Evolutionary conservation across 1,140 invertebrate species (phyloP), one percentile per base, ranked within the genome.

Genomic region (Sinonovacula constricta): DNA sequence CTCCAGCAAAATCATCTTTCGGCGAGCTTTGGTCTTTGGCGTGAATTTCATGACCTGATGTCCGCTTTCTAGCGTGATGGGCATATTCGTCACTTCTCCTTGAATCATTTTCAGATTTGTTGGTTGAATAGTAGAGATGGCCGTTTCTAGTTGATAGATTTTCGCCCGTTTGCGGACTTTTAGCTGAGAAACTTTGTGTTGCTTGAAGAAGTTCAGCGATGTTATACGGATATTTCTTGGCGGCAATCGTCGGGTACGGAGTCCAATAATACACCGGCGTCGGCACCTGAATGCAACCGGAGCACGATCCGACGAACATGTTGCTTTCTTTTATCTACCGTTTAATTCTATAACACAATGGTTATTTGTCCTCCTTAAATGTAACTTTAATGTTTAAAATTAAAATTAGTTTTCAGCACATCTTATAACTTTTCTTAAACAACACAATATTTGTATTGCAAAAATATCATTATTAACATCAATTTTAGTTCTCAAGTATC

Each of bases 261-360:
- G 60, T 78, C 75, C 75, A 78, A 34, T 69, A 78, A 34, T 78
- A 78, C 15, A 78, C 34, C 18, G 75, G 66, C 5, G 75, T 28
- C 18, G 75, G 67, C 22, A 63, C 14, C 49, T 78, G 65, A 7
- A 69, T 31, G 31, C 75, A 78, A 18, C 65, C 65, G 22, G 67
- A 51, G 39, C 75, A 78, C 36, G 65, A 59, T 22, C 54, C 45
- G 14, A 78, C 4, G 45, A 78, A 78, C 75, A 78, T 78, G 57
- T 49, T 78, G 45, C 0, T 4, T 26, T 28, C 26, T 30, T 60
- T 28, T 30, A 60, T 5, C 4, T 28, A 31, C n/a, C n/a, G n/a
- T n/a, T n/a, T n/a, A n/a, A n/a, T n/a, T n/a, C n/a, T n/a, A n/a
- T n/a, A n/a, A n/a, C n/a, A n/a, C n/a, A n/a, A n/a, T n/a, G n/a